Evolutionary conservation across 1,140 invertebrate species (phyloP).

Genomic region (Tetramorium simillimum): DNA sequence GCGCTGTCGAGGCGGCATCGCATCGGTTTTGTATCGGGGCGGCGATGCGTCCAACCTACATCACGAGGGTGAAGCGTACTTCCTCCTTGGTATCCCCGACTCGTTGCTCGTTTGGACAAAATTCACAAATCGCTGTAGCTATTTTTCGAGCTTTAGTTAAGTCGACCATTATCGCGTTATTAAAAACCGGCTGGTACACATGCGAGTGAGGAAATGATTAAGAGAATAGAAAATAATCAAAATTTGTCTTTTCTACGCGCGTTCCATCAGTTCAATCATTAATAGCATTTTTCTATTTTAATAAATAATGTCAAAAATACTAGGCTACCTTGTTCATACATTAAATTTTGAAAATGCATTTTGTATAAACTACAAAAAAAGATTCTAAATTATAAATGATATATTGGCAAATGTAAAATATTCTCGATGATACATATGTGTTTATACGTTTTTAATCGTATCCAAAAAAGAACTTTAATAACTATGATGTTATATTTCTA

Average conservation of each 20-base stretch:
- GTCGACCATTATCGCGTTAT: neutral
- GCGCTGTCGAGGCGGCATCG: constrained; percentile 54
- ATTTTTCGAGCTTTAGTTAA: constrained; percentile 3
- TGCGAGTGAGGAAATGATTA: neutral
- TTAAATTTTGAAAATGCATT: neutral
- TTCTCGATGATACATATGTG: neutral
- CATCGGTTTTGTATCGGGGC: constrained; percentile 80
- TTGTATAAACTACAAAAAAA: neutral
- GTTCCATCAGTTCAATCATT: neutral
- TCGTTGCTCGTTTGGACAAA: constrained; percentile 42
- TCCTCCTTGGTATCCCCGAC: constrained; percentile 51
- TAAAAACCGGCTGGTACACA: neutral
- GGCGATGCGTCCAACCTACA: constrained; percentile 81
- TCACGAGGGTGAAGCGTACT: constrained; percentile 67
- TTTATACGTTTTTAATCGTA: neutral
- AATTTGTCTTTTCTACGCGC: neutral
- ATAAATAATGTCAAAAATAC: neutral
- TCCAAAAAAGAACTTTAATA: neutral
- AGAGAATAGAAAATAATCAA: neutral
- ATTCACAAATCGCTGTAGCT: constrained; percentile 22
- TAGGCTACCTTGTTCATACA: neutral
- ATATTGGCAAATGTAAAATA: neutral
- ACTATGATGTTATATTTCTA: constrained; percentile 32
- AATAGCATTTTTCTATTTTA: neutral
- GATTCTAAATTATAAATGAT: constrained; percentile 6